These are phyloP conservation scores for Drosophila putrida DNA, from an alignment of 2,888 invertebrate species.

Conservation along the genomic window DNA sequence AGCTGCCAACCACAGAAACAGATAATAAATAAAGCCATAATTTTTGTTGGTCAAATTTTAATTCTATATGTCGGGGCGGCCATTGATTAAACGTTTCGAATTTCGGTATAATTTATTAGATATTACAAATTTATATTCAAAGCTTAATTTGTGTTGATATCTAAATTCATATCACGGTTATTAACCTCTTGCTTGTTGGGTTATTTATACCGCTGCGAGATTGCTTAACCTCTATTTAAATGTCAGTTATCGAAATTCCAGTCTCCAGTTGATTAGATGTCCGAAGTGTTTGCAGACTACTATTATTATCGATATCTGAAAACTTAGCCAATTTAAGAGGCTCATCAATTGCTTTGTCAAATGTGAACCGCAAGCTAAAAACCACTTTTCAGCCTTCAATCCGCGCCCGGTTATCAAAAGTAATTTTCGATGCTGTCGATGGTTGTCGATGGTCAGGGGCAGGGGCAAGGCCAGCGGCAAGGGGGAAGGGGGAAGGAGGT, in stretches of 20 bases:
- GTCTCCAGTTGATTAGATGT: conserved; percentile 46
- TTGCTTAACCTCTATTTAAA: conserved; percentile 23
- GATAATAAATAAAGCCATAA: conserved; percentile 8
- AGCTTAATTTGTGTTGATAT: conserved; percentile 1
- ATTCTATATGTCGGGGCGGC: background rate
- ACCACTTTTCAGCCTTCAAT: conserved; percentile 73
- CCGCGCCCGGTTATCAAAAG: conserved; percentile 75
- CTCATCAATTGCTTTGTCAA: conserved; percentile 80
- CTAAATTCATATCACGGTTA: conserved; percentile 8
- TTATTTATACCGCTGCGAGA: conserved; percentile 7
- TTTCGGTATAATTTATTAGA: conserved; percentile 11
- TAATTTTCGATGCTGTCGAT: conserved; percentile 57
- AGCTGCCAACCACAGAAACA: background rate
- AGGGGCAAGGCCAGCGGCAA: background rate
- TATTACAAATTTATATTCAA: background rate
- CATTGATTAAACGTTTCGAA: conserved; percentile 13
- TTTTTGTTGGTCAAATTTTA: conserved; percentile 3
- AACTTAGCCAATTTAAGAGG: conserved; percentile 57
- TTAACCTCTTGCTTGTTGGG: conserved; percentile 10
- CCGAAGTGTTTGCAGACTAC: conserved; percentile 34
- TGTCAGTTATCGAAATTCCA: conserved; percentile 32
- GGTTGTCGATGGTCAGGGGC: background rate
- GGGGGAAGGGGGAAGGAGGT: background rate
- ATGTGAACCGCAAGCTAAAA: conserved; percentile 70
- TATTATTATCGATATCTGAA: conserved; percentile 45